Evolutionary conservation across 2,797 vertebrate genomes (phyloP).

Genomic region (Peromyscus nudipes): DNA sequence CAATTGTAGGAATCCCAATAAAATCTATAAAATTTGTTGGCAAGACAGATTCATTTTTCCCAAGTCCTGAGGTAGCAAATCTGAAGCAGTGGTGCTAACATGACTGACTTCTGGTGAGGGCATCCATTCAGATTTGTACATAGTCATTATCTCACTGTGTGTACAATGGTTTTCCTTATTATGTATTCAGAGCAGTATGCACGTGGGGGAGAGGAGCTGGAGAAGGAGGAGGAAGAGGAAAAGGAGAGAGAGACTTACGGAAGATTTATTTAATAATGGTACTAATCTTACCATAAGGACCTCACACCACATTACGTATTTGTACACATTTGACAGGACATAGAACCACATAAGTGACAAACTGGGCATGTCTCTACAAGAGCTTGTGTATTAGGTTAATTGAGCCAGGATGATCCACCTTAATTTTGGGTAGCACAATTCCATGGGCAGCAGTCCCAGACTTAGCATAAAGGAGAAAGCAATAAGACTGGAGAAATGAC

Average conservation of each 20-base stretch:
- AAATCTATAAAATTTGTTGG: neutral
- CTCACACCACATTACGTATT: neutral
- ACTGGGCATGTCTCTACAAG: neutral
- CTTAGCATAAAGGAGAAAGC: neutral
- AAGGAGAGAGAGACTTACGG: neutral
- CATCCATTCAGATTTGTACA: neutral
- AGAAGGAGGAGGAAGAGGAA: neutral
- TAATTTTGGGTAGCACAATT: neutral
- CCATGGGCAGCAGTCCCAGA: neutral
- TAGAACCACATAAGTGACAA: neutral
- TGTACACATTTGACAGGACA: neutral
- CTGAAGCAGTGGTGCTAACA: neutral
- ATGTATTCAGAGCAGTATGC: neutral
- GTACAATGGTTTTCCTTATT: neutral
- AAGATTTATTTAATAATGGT: neutral
- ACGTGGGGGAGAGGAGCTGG: rapidly evolving
- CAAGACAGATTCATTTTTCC: neutral
- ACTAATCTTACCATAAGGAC: neutral
- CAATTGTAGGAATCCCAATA: neutral
- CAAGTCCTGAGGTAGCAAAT: neutral
- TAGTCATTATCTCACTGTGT: neutral
- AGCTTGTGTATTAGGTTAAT: neutral
- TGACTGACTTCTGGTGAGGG: neutral
- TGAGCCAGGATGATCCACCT: too few species aligned
- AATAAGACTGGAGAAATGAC: too few species aligned